Conservation (phyloP, 2,113 vertebrate genomes). For the Trogon surrucura region DNA sequence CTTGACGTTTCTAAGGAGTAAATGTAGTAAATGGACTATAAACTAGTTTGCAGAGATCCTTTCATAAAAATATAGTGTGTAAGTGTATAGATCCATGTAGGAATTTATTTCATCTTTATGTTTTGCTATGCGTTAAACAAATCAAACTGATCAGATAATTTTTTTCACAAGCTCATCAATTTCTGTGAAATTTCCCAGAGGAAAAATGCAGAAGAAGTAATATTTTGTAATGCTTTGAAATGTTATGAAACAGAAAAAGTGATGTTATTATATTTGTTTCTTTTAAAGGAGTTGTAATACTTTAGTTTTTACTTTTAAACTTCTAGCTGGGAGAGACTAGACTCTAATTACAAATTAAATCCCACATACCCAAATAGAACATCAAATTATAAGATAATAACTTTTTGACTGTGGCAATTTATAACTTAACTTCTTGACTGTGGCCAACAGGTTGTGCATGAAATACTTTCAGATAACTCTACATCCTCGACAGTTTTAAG, state of each 20-base stretch:
- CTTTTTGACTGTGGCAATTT: neutral
- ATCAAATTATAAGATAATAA: neutral
- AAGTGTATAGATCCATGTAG: neutral
- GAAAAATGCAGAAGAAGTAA: neutral
- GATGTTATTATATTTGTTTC: neutral
- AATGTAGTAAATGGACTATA: neutral
- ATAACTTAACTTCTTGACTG: slow-evolving; percentile 1
- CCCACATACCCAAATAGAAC: neutral
- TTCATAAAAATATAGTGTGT: neutral
- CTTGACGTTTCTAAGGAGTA: neutral
- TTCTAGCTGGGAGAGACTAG: neutral
- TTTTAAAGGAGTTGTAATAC: neutral
- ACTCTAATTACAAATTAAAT: neutral
- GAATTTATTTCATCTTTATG: neutral
- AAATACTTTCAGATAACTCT: slow-evolving; percentile 83
- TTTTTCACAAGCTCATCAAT: neutral
- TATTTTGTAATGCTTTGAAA: neutral
- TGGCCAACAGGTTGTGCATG: slow-evolving; percentile 83
- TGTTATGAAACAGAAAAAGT: neutral
- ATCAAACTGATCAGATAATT: neutral
- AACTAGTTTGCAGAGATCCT: neutral
- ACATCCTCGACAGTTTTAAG: slow-evolving; percentile 77
- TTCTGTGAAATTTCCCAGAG: neutral
- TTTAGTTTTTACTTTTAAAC: neutral
- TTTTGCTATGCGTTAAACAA: neutral